A percentile compares a stretch with the other conserved stretches of the same genome.
Conservation (phyloP, 2,888 invertebrate species). For the Drosophila cracens region DNA sequence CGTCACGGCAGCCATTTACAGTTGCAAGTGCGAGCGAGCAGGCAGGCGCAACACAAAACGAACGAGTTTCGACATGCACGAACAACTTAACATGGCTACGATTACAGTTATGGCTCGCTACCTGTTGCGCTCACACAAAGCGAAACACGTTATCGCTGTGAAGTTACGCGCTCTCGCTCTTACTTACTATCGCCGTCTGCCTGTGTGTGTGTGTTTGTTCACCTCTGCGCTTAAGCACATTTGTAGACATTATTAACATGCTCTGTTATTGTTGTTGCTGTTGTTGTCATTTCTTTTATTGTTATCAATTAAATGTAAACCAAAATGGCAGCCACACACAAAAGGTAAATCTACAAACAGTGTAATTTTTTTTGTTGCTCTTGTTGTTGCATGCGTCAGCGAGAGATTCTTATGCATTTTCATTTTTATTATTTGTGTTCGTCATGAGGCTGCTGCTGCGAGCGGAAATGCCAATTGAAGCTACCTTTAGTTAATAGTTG, state of each 20-base stretch:
- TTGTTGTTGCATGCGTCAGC: conserved; percentile 63
- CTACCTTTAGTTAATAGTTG: conserved; percentile 73
- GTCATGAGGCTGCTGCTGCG: conserved; percentile 40
- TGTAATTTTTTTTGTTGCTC: conserved; percentile 30
- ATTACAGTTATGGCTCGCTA: conserved; percentile 51
- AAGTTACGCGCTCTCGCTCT: conserved; percentile 44
- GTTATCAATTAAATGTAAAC: conserved; percentile 76
- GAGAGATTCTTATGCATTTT: conserved; percentile 65
- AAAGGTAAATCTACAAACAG: conserved; percentile 26
- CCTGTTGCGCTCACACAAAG: conserved; percentile 64
- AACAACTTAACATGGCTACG: conserved; percentile 33
- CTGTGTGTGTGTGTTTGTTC: conserved; percentile 52
- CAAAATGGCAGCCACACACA: conserved; percentile 68
- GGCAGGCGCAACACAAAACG: conserved; percentile 17
- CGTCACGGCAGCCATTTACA: conserved; percentile 52
- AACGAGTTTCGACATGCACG: conserved; percentile 55
- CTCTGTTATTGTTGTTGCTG: conserved; percentile 62
- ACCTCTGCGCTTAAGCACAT: conserved; percentile 66
- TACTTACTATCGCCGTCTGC: conserved; percentile 16
- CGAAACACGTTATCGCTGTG: conserved; percentile 67
- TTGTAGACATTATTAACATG: conserved; percentile 68
- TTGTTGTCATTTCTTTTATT: conserved; percentile 44
- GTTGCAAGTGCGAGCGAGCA: conserved; percentile 34
- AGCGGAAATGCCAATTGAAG: conserved; percentile 75
- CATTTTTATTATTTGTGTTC: conserved; percentile 35